Base-by-base conservation (phyloP, 2,888 invertebrate genomes). In the Eupithecia subumbrata region DNA sequence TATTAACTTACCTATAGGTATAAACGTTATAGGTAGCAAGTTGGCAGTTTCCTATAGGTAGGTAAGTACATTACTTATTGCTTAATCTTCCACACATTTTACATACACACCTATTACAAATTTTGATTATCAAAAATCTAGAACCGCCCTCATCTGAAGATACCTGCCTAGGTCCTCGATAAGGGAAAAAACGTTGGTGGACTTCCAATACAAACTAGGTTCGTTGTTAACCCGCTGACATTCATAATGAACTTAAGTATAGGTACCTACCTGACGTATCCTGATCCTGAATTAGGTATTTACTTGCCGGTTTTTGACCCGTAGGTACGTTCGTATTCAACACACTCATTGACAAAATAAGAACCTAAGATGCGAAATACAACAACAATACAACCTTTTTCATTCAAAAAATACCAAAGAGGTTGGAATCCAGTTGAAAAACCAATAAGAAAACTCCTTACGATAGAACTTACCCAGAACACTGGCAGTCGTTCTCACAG, bases 401-500 rank as follows among this genome's bases (percentile, higher is more conserved):
- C n/a, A 68, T 40, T 40, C 22, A 68, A 16, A 25, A 45, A 22
- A 43, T 30, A 34, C 22, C 40, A 25, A 68, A 68, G 43, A 43
- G 68, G 68, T 68, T 43, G 40, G 68, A 68, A 68, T 68, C 68
- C 68, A 45, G 40, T 43, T 22, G 34, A 66, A 79, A 63, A 45
- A 76, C 76, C 72, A 74, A 71, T 71, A 37, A 52, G 63, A 74
- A 60, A 60, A 60, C 60, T 60, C 60, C 18, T 68, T 43, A 16
- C 63, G 71, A 63, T 68, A 80, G 64, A 80, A 89, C 93, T 89
- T 80, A 94, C 94, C 93, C 93, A 30, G 93, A 92, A 75, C 94
- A 94, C 79, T 94, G 93, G 86, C 94, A 94, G 86, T 94, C 91
- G 2, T 80, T 84, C 78, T 94, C 94, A 84, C 94, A 94, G 69